phyloP scores from a whole-genome alignment of 2,888 invertebrate genomes.

The Gastrophysa polygoni region DNA sequence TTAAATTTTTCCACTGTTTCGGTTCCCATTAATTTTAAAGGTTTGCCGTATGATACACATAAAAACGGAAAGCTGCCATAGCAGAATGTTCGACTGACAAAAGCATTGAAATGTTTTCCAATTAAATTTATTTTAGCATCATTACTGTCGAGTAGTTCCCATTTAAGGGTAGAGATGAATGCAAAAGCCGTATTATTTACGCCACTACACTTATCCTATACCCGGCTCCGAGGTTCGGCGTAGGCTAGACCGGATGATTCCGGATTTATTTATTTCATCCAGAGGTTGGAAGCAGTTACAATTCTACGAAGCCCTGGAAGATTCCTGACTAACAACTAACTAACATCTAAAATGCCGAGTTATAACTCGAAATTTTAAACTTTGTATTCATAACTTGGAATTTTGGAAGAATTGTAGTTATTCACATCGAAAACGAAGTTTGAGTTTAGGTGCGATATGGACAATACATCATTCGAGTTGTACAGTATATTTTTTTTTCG shows the following conservation, averaged over 20 bases:
- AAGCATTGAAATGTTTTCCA: slow-evolving; percentile 47
- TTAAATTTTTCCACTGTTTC: slow-evolving; percentile 34
- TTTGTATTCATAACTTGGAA: too few species aligned
- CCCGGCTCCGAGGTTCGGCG: slow-evolving; percentile 29
- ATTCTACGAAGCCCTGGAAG: too few species aligned
- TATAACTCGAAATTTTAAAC: too few species aligned
- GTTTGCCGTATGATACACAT: slow-evolving; percentile 26
- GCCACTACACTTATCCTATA: slow-evolving; percentile 46
- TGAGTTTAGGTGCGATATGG: too few species aligned
- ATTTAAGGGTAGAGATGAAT: slow-evolving; percentile 46
- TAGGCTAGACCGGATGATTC: neutral
- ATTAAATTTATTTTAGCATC: slow-evolving; percentile 51
- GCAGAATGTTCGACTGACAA: slow-evolving; percentile 36
- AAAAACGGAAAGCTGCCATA: slow-evolving; percentile 29
- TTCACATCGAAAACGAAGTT: too few species aligned
- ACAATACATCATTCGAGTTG: too few species aligned
- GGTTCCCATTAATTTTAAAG: slow-evolving; percentile 34
- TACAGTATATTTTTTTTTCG: too few species aligned
- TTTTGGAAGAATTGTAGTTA: too few species aligned
- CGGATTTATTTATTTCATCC: too few species aligned
- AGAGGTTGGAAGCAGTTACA: too few species aligned
- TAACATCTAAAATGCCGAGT: too few species aligned
- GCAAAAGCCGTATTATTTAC: slow-evolving; percentile 46
- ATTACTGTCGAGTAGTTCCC: slow-evolving; percentile 47
- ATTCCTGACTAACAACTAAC: too few species aligned